Percentiles rank a stretch among this genome's conserved stretches.
Evolutionary conservation across 2,113 vertebrate genomes (phyloP).

Genomic region (Apeltes quadracus): DNA sequence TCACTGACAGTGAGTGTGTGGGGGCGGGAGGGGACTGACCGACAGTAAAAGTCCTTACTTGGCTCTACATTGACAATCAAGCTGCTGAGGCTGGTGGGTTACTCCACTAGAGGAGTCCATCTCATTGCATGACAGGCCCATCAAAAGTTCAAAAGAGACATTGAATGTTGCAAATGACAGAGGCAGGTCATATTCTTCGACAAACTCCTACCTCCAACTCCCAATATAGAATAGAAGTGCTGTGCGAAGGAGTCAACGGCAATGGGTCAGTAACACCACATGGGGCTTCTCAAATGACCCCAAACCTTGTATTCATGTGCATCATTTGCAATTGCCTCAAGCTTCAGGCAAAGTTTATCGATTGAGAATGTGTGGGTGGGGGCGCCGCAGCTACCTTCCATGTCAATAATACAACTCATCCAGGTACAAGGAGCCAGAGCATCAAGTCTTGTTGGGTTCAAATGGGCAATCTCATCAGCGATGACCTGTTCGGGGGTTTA

Average conservation of each 20-base stretch:
- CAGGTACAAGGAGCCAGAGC: background rate
- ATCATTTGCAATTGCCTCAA: background rate
- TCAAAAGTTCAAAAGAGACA: background rate
- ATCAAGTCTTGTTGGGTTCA: background rate
- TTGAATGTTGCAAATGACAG: background rate
- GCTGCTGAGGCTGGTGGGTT: background rate
- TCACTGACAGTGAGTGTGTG: constrained; percentile 29
- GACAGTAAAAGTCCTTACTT: constrained; percentile 20
- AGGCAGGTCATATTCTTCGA: background rate
- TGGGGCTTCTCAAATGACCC: background rate
- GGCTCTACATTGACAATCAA: constrained; percentile 13
- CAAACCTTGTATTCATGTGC: background rate
- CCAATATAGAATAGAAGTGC: background rate
- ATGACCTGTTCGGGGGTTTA: too few species aligned
- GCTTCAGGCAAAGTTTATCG: background rate
- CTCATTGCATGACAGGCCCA: background rate
- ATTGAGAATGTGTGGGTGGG: background rate
- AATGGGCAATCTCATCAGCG: background rate
- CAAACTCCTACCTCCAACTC: background rate
- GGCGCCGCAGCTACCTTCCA: background rate
- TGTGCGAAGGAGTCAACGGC: background rate
- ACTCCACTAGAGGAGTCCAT: background rate
- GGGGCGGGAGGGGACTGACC: constrained; percentile 1
- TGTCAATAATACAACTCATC: background rate
- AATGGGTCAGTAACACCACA: background rate